These are phyloP conservation scores for Epinephelus fuscoguttatus DNA, from an alignment of 2,113 vertebrate species.

Conservation along the genomic window DNA sequence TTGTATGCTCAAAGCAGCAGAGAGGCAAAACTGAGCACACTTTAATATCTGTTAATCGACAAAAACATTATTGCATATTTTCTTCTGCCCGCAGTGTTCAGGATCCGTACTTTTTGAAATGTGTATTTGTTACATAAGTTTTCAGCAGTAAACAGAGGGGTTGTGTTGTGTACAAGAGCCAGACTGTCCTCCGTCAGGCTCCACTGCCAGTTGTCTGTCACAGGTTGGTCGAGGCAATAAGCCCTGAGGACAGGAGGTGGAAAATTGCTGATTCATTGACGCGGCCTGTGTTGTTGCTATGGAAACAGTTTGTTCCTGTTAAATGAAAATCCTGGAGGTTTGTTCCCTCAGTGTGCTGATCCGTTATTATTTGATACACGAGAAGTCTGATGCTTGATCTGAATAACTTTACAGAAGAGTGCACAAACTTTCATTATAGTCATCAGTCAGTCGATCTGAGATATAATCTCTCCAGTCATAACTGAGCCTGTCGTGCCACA, in stretches of 20 bases:
- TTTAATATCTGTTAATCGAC: too few species aligned
- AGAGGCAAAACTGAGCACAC: too few species aligned
- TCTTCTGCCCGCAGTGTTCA: too few species aligned
- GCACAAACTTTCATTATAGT: not conserved
- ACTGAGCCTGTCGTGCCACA: not conserved
- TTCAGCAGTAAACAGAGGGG: not conserved
- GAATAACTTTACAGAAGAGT: constrained; percentile 3
- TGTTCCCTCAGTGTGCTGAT: constrained; percentile 2
- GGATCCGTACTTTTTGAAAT: not conserved
- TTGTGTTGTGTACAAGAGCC: not conserved
- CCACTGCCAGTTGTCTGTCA: constrained; percentile 21
- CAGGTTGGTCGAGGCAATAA: constrained; percentile 21
- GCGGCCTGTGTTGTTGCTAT: constrained; percentile 60
- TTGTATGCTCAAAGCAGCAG: too few species aligned
- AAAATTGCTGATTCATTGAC: constrained; percentile 71
- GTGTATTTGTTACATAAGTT: not conserved
- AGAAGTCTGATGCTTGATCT: not conserved
- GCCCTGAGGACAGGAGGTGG: constrained; percentile 12
- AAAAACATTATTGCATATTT: too few species aligned
- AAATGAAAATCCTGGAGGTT: constrained; percentile 55
- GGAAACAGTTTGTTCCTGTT: constrained; percentile 66
- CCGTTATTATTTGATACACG: constrained; percentile 17
- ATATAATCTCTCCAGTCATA: not conserved
- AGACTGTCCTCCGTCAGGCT: not conserved
- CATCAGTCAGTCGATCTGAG: not conserved